Conservation (phyloP, 2,888 invertebrate genomes). For the Synergus laeviventris region DNA sequence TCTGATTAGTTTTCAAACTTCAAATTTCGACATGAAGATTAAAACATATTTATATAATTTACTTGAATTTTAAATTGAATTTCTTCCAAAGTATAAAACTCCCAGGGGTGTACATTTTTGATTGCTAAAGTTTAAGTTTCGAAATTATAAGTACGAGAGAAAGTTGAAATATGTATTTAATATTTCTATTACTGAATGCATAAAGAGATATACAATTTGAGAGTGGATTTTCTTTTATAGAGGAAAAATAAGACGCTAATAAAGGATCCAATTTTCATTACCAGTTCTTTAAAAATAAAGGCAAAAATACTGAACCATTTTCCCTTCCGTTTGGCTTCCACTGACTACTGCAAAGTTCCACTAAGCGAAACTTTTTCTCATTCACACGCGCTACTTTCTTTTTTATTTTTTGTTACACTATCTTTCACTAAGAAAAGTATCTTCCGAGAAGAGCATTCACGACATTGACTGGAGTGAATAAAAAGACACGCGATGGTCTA, state of each 20-base stretch:
- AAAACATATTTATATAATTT: background rate
- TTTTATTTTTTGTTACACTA: slow-evolving; percentile 23
- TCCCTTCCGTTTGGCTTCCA: slow-evolving; percentile 8
- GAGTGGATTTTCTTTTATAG: background rate
- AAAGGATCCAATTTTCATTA: slow-evolving; percentile 17
- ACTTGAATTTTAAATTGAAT: background rate
- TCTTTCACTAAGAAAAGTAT: slow-evolving; percentile 21
- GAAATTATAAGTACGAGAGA: background rate
- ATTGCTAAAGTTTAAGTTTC: background rate
- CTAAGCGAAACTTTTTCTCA: slow-evolving; percentile 34
- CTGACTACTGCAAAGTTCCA: slow-evolving; percentile 21
- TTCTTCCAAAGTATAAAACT: background rate
- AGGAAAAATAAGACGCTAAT: background rate
- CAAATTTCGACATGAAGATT: background rate
- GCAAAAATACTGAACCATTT: background rate
- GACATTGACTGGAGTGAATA: slow-evolving; percentile 24
- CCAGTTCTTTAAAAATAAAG: slow-evolving; percentile 4
- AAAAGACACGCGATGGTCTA: background rate
- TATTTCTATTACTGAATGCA: background rate
- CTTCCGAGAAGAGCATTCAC: background rate
- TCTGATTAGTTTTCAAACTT: background rate
- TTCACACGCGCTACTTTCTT: slow-evolving; percentile 25
- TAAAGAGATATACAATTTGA: background rate
- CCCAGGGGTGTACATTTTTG: background rate
- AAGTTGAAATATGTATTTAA: background rate